phyloP scores from a whole-genome alignment of 2,888 invertebrate species.

The Chrysodeixis includens region DNA sequence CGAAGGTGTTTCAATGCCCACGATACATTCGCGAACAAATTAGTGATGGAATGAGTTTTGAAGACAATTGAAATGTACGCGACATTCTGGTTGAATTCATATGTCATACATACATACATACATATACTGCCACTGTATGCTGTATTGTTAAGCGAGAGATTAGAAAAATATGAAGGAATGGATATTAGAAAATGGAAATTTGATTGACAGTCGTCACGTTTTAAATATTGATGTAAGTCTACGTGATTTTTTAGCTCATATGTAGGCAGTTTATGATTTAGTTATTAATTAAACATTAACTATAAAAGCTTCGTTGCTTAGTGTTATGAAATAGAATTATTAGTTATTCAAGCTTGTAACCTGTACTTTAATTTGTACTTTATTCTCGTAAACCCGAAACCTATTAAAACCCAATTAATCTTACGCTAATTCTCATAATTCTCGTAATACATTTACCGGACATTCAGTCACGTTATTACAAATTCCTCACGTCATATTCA shows the following conservation, averaged over 20 bases:
- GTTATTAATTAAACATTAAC: too few species aligned
- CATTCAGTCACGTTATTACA: constrained; percentile 26
- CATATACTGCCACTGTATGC: neutral
- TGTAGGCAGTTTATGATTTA: too few species aligned
- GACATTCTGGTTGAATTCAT: neutral
- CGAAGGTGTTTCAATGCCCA: neutral
- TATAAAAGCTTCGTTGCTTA: too few species aligned
- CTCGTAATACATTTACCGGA: constrained; percentile 3
- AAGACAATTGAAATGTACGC: constrained; percentile 7
- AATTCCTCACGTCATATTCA: constrained; percentile 37
- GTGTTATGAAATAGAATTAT: too few species aligned
- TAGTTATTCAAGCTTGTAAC: neutral
- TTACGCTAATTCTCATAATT: neutral
- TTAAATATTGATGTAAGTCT: too few species aligned
- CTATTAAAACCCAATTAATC: constrained; percentile 1
- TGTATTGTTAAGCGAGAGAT: neutral
- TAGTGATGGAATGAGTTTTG: constrained; percentile 9
- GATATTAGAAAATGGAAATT: neutral
- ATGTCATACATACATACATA: too few species aligned
- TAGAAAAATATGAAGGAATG: neutral
- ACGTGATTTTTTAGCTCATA: too few species aligned
- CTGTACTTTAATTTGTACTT: neutral
- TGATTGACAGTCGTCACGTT: neutral
- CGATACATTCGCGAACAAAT: neutral
- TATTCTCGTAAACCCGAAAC: neutral